Conservation (phyloP, 2,888 invertebrate species). For the Drosophila affinis region DNA sequence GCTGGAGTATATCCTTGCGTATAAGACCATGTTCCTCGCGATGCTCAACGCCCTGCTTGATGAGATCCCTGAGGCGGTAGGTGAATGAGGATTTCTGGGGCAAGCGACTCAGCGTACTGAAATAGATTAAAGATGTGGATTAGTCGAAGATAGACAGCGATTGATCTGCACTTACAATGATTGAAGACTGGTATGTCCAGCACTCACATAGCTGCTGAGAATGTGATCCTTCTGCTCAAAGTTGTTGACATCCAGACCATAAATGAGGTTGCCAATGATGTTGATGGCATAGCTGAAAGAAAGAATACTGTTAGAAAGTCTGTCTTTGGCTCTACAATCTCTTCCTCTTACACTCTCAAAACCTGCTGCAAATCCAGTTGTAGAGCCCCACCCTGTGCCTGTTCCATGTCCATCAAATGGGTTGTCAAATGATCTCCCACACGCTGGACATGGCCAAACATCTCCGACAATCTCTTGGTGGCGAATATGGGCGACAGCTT, state of each 20-base stretch:
- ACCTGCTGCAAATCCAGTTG: constrained; percentile 71
- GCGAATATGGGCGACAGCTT: constrained; percentile 88
- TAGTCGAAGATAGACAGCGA: neutral
- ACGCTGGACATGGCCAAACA: constrained; percentile 86
- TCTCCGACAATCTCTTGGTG: constrained; percentile 86
- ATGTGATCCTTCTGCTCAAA: constrained; percentile 79
- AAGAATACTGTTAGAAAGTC: neutral
- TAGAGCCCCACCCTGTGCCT: constrained; percentile 63
- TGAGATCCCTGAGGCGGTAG: constrained; percentile 74
- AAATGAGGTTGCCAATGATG: constrained; percentile 84
- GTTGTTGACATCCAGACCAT: constrained; percentile 84
- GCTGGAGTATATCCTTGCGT: constrained; percentile 84
- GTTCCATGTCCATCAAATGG: constrained; percentile 76
- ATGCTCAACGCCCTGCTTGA: constrained; percentile 82
- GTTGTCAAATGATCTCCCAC: constrained; percentile 85
- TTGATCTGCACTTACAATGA: constrained; percentile 59
- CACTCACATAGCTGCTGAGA: constrained; percentile 63
- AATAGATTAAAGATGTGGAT: neutral
- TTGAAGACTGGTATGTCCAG: constrained; percentile 18
- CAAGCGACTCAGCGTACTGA: constrained; percentile 68
- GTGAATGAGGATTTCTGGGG: constrained; percentile 69
- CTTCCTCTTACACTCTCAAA: constrained; percentile 67
- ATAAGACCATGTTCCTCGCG: constrained; percentile 83
- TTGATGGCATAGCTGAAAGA: constrained; percentile 83
- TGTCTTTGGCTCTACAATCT: neutral